Conservation (phyloP, 2,113 vertebrate species). For the Amazona guildingii region DNA sequence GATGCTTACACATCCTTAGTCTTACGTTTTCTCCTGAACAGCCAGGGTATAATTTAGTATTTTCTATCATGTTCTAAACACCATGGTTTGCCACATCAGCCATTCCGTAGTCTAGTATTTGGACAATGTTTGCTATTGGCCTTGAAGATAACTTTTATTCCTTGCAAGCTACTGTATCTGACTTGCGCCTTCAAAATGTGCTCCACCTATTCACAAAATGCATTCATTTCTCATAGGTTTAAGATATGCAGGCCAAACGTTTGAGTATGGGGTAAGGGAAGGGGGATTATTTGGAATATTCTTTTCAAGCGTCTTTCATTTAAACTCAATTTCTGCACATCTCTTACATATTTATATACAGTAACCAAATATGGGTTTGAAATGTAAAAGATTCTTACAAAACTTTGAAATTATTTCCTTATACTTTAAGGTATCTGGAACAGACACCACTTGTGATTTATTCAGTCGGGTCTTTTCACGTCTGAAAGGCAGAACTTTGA, state of each 20-base stretch:
- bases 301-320: neutral
- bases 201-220: neutral
- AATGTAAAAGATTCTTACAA: neutral
- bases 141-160: neutral
- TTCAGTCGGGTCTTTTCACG: neutral
- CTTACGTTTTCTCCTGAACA: neutral
- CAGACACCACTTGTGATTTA: neutral
- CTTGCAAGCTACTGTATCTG: neutral
- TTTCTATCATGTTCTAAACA: neutral
- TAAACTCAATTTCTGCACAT: neutral
- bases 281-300: neutral
- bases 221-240: neutral
- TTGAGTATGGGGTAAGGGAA: neutral
- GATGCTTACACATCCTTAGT: neutral
- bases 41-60: neutral
- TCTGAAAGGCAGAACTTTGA: conserved; percentile 3
- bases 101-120: neutral
- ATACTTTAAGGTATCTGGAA: neutral
- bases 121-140: neutral
- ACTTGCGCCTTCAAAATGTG: neutral
- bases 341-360: conserved; percentile 20
- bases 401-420: conserved; percentile 15
- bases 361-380: neutral
- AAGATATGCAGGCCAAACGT: neutral
- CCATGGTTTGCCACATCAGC: rapidly evolving